Base-by-base conservation (phyloP, 1,140 invertebrate genomes). In the Scaptomyza montana region DNA sequence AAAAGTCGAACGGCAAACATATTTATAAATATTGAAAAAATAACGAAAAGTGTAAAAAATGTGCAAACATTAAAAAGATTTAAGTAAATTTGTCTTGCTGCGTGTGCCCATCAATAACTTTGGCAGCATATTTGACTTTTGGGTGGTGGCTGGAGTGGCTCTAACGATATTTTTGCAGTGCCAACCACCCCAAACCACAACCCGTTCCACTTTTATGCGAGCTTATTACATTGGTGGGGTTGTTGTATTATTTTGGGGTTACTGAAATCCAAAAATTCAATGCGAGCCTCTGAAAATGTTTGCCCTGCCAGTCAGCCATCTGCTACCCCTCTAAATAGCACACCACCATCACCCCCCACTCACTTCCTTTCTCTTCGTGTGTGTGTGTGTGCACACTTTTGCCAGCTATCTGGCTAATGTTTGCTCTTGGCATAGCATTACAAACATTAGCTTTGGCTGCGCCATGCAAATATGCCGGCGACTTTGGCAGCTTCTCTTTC, bases 21-120 rank as follows among this genome's bases (percentile, higher is more conserved):
- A 85, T 85, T 80, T 77, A 46, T 61, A 74, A 76, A 77, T 79
- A 89, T 84, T 84, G 75, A 61, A 85, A 85, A 81, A 51, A 51
- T 16, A 51, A 13, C 49, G 33, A 46, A 62, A 28, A 56, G 43
- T 65, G 77, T 76, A 82, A 87, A 79, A 87, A 87, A 87, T 87
- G 79, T 54, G 59, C 81, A 84, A 87, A 87, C 84, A 87, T 87
- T 87, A 87, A 87, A 87, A 80, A 87, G 84, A 87, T 87, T 87
- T 87, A 84, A 89, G 79, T 80, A 89, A 87, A 87, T 89, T 87
- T 89, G 84, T 87, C 87, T 89, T 87, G 79, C 66, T 89, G 84
- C 84, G 84, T 89, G 77, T 41, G 79, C 73, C 84, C 84, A 87
- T 87, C 84, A 87, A 87, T 87, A 87, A 87, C 84, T 77, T 87